These are phyloP conservation scores for Diarsia rubi DNA, from an alignment of 2,888 invertebrate genomes.

Conservation along the genomic window DNA sequence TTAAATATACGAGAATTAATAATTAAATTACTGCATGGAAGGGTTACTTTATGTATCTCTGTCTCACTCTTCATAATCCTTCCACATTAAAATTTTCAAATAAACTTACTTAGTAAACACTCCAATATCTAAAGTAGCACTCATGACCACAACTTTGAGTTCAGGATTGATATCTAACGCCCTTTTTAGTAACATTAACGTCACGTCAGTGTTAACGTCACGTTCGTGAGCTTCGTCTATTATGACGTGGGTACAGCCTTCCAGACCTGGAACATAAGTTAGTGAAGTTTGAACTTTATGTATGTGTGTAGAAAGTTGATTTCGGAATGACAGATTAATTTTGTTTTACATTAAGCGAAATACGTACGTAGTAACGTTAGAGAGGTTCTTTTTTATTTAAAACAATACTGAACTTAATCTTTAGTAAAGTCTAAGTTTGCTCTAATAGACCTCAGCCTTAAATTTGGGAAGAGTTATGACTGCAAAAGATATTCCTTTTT, in stretches of 20 bases:
- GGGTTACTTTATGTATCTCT: no score
- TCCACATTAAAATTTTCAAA: no score
- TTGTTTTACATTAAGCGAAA: neutral
- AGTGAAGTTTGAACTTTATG: neutral
- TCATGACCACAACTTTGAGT: constrained; percentile 93
- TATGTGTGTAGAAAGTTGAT: accelerated
- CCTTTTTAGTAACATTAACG: constrained; percentile 91
- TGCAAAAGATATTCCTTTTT: no score
- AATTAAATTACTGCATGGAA: no score
- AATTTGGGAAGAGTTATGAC: neutral
- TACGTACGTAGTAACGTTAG: neutral
- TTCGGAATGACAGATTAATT: neutral
- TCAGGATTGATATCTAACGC: constrained; percentile 88
- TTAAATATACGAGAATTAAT: no score
- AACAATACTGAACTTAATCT: neutral
- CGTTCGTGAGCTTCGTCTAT: constrained; percentile 95
- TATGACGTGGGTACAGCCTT: constrained; percentile 92
- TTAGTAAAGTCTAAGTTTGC: neutral
- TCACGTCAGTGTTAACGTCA: constrained; percentile 92
- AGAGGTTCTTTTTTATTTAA: neutral
- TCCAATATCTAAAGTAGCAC: constrained; percentile 93
- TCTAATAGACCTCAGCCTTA: neutral
- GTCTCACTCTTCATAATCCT: no score
- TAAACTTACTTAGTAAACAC: constrained; percentile 86
- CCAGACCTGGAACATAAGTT: constrained; percentile 79